These are phyloP conservation scores for Oppia nitens DNA, from an alignment of 1,140 invertebrate genomes.

Conservation along the genomic window DNA sequence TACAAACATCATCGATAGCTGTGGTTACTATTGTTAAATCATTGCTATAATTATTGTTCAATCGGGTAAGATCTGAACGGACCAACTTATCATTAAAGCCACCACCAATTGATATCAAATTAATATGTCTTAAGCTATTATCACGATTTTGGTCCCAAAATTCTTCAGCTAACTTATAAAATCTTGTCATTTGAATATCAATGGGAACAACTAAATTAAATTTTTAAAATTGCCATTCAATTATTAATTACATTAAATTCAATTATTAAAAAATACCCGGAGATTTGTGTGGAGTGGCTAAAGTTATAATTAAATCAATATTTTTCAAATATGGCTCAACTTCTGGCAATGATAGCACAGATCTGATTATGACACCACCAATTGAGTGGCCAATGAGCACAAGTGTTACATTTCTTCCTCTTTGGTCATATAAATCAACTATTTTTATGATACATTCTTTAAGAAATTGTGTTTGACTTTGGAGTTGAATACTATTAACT, in stretches of 20 bases:
- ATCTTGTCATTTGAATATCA: neutral
- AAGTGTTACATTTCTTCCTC: neutral
- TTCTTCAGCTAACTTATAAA: neutral
- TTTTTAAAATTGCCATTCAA: neutral
- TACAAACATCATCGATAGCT: conserved; percentile 12
- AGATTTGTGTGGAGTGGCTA: conserved; percentile 13
- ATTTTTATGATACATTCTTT: conserved; percentile 9
- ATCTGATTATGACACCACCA: conserved; percentile 12
- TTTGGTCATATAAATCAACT: conserved; percentile 5
- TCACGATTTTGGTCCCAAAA: neutral
- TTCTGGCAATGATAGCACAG: conserved; percentile 3
- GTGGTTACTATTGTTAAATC: conserved; percentile 9
- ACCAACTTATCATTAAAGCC: conserved; percentile 14
- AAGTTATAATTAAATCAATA: conserved; percentile 11
- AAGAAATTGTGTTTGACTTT: conserved; percentile 42
- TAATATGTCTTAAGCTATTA: neutral
- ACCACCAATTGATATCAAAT: conserved; percentile 15
- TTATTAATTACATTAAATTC: neutral
- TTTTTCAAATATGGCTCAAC: conserved; percentile 2
- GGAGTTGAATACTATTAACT: conserved; percentile 54
- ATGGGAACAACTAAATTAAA: conserved; percentile 3
- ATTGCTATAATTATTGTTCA: neutral
- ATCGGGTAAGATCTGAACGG: conserved; percentile 5
- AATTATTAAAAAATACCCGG: conserved; percentile 10
- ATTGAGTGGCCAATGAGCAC: conserved; percentile 17